phyloP scores from a whole-genome alignment of 2,113 vertebrate species.

The Pteronura brasiliensis region DNA sequence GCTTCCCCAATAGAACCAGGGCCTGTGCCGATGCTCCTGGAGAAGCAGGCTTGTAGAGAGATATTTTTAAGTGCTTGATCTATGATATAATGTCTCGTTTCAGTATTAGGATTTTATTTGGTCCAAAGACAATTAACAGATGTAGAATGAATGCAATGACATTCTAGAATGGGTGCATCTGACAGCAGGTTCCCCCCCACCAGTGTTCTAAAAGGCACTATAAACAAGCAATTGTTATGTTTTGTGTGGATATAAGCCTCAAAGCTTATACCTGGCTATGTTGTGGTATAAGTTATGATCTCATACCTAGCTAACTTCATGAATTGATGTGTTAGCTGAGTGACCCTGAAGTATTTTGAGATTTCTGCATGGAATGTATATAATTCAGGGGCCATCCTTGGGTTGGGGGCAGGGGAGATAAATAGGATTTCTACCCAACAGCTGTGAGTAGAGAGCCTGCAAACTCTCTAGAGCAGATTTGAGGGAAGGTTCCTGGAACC shows the following conservation, averaged over 20 bases:
- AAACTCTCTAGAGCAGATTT: not conserved
- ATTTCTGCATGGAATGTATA: not conserved
- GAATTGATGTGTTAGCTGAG: not conserved
- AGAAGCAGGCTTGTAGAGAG: not conserved
- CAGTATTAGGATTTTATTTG: not conserved
- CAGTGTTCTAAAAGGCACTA: not conserved
- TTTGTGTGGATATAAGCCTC: too few relatives aligned
- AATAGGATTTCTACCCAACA: not conserved
- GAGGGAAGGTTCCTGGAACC: not conserved
- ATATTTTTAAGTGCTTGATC: not conserved
- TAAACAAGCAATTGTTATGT: not conserved
- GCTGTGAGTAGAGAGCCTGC: not conserved
- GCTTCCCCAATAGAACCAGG: not conserved
- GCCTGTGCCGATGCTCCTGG: rapidly evolving
- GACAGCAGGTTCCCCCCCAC: not conserved
- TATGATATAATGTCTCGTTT: not conserved
- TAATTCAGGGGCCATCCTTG: not conserved
- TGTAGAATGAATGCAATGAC: too few relatives aligned
- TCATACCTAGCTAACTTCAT: not conserved
- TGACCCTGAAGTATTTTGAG: not conserved
- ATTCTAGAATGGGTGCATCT: too few relatives aligned
- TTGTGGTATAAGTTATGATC: too few relatives aligned
- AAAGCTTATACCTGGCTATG: not conserved
- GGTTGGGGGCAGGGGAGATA: not conserved
- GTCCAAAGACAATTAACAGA: not conserved